Percentiles rank a stretch among this genome's conserved stretches.
These are phyloP conservation scores for Rambutsinella grinnellia DNA, from an alignment of 2,888 invertebrate species.

Conservation along the genomic window DNA sequence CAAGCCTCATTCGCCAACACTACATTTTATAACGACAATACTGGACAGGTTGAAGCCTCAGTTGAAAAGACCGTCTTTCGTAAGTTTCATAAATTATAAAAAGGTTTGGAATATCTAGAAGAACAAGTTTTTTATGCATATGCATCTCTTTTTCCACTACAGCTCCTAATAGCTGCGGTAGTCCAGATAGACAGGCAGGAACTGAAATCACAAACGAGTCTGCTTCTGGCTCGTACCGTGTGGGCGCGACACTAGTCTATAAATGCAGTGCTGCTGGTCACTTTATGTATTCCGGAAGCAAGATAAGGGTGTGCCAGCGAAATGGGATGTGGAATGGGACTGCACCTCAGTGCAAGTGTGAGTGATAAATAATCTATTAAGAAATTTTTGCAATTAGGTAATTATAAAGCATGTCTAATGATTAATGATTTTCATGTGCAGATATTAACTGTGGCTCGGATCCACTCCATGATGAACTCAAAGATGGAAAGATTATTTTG, in stretches of 20 bases:
- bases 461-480: constrained; percentile 54
- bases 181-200: constrained; percentile 80
- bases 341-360: constrained; percentile 90
- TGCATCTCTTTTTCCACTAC: too few species aligned
- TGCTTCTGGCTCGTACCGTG: constrained; percentile 50
- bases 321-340: constrained; percentile 86
- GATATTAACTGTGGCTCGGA: constrained; percentile 67
- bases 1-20: constrained; percentile 64
- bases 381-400: neutral
- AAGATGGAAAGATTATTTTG: constrained; percentile 47
- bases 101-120: too few species aligned
- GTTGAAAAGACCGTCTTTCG: constrained; percentile 78
- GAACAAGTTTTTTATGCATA: too few species aligned
- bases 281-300: constrained; percentile 54
- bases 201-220: constrained; percentile 58
- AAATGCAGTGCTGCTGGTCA: constrained; percentile 52
- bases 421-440: constrained; percentile 21
- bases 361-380: constrained; percentile 68
- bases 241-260: constrained; percentile 58
- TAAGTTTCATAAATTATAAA: constrained; percentile 31
- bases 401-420: constrained; percentile 28
- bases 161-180: constrained; percentile 89
- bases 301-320: constrained; percentile 57
- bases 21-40: constrained; percentile 66
- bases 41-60: constrained; percentile 84